Evolutionary conservation across 23 tunicate species (phyloP).

Genomic region (Styela clava): DNA sequence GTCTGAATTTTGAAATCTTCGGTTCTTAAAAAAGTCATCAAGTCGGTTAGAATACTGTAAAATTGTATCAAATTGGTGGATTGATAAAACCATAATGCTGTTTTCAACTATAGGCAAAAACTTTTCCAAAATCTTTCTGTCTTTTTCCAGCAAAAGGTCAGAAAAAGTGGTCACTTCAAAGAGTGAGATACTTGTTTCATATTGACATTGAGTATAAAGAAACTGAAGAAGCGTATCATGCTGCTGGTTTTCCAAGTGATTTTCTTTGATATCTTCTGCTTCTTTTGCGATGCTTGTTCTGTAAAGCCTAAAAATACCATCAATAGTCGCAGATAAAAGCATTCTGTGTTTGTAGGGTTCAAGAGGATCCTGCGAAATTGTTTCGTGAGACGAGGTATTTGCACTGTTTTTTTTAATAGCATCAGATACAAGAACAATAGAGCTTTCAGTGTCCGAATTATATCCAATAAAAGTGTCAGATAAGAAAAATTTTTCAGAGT

Average conservation of each 20-base stretch:
- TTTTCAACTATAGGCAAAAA: too few species aligned
- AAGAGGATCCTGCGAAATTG: too few species aligned
- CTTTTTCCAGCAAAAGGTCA: too few species aligned
- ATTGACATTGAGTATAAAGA: background rate
- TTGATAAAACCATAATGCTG: too few species aligned
- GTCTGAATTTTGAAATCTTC: too few species aligned
- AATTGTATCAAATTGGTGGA: too few species aligned
- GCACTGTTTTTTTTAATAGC: background rate
- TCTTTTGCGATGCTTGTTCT: slow-evolving; percentile 36
- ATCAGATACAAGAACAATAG: slow-evolving; percentile 32
- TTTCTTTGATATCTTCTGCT: slow-evolving; percentile 25
- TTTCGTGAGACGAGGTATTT: too few species aligned
- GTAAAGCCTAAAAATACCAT: slow-evolving; percentile 45
- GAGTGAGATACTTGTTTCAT: background rate
- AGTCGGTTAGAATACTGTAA: too few species aligned
- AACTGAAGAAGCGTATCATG: slow-evolving; percentile 40
- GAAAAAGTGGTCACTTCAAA: too few species aligned
- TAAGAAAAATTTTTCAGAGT: slow-evolving; percentile 7
- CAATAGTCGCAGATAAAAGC: slow-evolving; percentile 54
- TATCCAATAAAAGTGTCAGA: slow-evolving; percentile 42
- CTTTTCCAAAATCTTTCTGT: too few species aligned
- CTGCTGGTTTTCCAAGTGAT: slow-evolving; percentile 30
- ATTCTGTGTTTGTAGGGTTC: slow-evolving; percentile 20
- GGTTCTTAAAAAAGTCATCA: too few species aligned
- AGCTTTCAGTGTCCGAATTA: slow-evolving; percentile 39